A percentile compares a stretch with the other conserved stretches of the same genome.
Conservation (phyloP, 2,797 vertebrate species). For the Rhyacichthys aspro region DNA sequence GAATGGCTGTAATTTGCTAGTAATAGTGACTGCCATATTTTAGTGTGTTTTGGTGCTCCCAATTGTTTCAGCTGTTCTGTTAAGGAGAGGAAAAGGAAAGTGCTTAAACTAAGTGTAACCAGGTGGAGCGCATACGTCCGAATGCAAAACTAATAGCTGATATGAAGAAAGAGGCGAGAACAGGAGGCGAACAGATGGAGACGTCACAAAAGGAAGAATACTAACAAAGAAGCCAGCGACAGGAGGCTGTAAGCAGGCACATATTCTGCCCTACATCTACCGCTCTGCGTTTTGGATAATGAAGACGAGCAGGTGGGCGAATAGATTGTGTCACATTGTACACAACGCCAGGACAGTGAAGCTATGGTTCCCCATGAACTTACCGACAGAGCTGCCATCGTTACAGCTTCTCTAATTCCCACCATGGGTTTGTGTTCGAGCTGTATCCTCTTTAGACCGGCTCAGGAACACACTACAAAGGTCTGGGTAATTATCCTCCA, state of each 20-base stretch:
- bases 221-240: slow-evolving; percentile 24
- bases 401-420: slow-evolving; percentile 39
- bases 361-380: slow-evolving; percentile 5
- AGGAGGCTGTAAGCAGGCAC: slow-evolving; percentile 22
- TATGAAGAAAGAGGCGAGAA: not conserved
- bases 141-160: not conserved
- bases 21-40: too few relatives aligned
- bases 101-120: not conserved
- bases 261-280: slow-evolving; percentile 49
- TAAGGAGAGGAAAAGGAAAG: not conserved
- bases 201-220: slow-evolving; percentile 17
- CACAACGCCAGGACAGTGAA: slow-evolving; percentile 34
- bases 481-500: slow-evolving; percentile 54
- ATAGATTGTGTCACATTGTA: slow-evolving; percentile 64
- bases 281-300: slow-evolving; percentile 54
- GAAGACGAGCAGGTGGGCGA: slow-evolving; percentile 67
- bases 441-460: slow-evolving; percentile 31
- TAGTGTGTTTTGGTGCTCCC: too few relatives aligned
- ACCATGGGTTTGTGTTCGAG: slow-evolving; percentile 15
- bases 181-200: slow-evolving; percentile 44
- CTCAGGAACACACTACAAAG: slow-evolving; percentile 39
- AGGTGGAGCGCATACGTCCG: not conserved
- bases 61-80: too few relatives aligned
- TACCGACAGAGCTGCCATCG: slow-evolving; percentile 36
- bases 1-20: too few relatives aligned